Evolutionary conservation across 2,797 vertebrate genomes (phyloP).

Genomic region (Gallinago solitaria): DNA sequence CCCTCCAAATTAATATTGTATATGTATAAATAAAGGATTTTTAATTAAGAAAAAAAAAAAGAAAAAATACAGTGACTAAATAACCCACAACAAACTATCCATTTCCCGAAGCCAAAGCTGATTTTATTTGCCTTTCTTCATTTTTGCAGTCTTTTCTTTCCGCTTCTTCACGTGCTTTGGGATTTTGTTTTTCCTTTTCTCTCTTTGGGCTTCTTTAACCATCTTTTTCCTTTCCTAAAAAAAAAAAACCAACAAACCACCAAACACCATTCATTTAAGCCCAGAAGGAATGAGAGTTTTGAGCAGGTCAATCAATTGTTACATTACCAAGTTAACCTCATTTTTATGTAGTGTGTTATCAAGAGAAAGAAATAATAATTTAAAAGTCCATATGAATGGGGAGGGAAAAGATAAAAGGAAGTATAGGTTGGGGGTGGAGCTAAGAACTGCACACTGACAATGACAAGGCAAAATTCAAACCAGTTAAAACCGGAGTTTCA

Average conservation of each 20-base stretch:
- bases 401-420: background rate
- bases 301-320: background rate
- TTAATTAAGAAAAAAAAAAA: background rate
- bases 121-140: constrained; percentile 87
- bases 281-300: background rate
- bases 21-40: constrained; percentile 17
- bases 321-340: background rate
- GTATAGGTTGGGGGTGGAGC: background rate
- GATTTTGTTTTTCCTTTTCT: constrained; percentile 90
- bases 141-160: constrained; percentile 90
- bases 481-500: background rate
- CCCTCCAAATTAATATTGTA: background rate
- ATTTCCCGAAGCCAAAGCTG: background rate
- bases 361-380: background rate
- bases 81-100: background rate
- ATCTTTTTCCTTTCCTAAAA: constrained; percentile 91
- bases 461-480: background rate
- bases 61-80: background rate
- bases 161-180: constrained; percentile 96
- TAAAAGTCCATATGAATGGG: background rate
- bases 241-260: background rate
- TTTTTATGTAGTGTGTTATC: background rate
- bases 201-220: constrained; percentile 92
- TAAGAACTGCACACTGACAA: background rate
- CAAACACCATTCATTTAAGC: background rate